Conservation (phyloP, 1,140 invertebrate genomes). For the Battus philenor region DNA sequence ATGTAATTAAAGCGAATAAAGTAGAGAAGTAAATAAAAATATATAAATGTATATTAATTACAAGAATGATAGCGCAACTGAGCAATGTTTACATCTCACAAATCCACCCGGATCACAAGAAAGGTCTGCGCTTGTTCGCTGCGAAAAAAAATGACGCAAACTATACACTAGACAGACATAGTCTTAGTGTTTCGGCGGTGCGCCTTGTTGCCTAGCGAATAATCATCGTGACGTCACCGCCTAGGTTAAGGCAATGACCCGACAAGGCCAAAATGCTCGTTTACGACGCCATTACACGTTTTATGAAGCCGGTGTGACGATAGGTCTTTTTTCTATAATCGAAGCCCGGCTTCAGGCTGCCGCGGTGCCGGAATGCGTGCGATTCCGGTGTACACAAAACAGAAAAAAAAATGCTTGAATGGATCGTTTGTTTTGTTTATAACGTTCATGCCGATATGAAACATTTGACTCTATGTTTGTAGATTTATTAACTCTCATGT, state of each 20-base stretch:
- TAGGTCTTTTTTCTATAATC: constrained; percentile 25
- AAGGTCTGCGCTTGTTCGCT: background rate
- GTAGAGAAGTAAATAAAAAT: too few relatives aligned
- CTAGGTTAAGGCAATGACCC: constrained; percentile 49
- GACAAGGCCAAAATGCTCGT: constrained; percentile 48
- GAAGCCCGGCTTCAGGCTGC: constrained; percentile 14
- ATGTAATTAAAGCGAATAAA: too few relatives aligned
- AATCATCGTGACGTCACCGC: constrained; percentile 30
- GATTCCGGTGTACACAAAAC: too few relatives aligned
- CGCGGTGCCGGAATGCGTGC: background rate
- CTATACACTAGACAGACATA: constrained; percentile 2
- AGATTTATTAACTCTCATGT: too few relatives aligned
- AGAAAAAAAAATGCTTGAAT: too few relatives aligned
- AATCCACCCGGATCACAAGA: background rate
- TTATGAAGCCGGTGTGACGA: constrained; percentile 38
- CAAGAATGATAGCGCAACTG: too few relatives aligned
- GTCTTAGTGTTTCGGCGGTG: constrained; percentile 8
- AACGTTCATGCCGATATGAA: too few relatives aligned
- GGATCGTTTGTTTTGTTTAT: too few relatives aligned
- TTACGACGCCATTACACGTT: constrained; percentile 42
- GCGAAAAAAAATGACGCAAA: background rate
- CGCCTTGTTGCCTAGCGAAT: constrained; percentile 25
- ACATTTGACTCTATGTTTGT: too few relatives aligned
- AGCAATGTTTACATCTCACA: constrained; percentile 1
- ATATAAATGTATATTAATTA: too few relatives aligned